A percentile compares a stretch with the other conserved stretches of the same genome.
These are phyloP conservation scores for Drosophila buzzatii DNA, from an alignment of 2,888 invertebrate species.

Conservation along the genomic window DNA sequence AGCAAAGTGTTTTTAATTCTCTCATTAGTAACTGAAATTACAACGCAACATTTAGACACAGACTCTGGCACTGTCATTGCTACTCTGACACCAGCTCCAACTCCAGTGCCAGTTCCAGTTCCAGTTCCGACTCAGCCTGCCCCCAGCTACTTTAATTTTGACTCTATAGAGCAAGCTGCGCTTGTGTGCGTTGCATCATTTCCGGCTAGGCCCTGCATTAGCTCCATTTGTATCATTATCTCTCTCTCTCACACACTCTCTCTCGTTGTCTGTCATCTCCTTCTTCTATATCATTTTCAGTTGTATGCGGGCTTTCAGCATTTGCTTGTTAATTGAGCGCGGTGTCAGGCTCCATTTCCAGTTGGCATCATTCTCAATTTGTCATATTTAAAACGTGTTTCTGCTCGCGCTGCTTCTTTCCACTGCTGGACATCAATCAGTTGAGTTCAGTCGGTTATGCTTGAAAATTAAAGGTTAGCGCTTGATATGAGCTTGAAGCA, in stretches of 20 bases:
- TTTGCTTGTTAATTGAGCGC: slow-evolving; percentile 44
- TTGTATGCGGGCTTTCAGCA: slow-evolving; percentile 47
- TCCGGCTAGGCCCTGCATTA: slow-evolving; percentile 15
- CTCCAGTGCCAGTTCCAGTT: neutral
- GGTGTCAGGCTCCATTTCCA: slow-evolving; percentile 32
- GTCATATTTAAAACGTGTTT: slow-evolving; percentile 54
- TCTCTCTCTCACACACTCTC: neutral
- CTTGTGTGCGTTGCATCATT: slow-evolving; percentile 7
- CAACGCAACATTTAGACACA: slow-evolving; percentile 51
- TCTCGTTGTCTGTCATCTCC: neutral
- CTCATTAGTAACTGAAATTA: slow-evolving; percentile 80
- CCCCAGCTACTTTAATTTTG: neutral
- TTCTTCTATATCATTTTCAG: slow-evolving; percentile 12
- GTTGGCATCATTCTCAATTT: slow-evolving; percentile 54
- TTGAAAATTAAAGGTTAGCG: slow-evolving; percentile 22
- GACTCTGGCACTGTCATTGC: slow-evolving; percentile 1
- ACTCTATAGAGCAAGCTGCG: neutral
- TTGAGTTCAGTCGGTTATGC: neutral
- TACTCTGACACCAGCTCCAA: neutral
- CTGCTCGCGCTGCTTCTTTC: slow-evolving; percentile 13
- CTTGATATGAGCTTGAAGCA: neutral
- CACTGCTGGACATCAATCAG: slow-evolving; percentile 11
- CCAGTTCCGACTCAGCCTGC: neutral
- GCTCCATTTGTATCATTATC: slow-evolving; percentile 18
- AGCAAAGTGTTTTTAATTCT: slow-evolving; percentile 80